Evolutionary conservation across 2,888 invertebrate genomes (phyloP).

Genomic region (Dinocampus coccinellae): DNA sequence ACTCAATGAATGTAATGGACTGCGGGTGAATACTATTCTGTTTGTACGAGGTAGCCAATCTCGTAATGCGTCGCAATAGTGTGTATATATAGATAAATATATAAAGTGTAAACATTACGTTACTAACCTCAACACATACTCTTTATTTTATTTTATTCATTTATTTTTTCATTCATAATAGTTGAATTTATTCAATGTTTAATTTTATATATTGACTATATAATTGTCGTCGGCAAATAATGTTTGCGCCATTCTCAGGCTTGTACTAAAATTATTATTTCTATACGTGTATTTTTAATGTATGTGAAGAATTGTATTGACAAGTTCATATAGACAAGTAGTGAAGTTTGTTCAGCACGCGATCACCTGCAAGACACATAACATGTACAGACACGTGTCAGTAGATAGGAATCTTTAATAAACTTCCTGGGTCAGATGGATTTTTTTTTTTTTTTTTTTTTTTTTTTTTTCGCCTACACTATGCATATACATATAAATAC

Average conservation of each 20-base stretch:
- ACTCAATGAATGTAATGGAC: slow-evolving; percentile 69
- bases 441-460: slow-evolving; percentile 2
- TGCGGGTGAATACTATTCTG: slow-evolving; percentile 62
- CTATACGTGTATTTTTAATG: background rate
- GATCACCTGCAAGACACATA: slow-evolving; percentile 16
- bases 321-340: slow-evolving; percentile 10
- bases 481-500: background rate
- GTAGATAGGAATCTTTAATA: slow-evolving; percentile 20
- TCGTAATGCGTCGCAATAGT: slow-evolving; percentile 62
- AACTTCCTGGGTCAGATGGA: background rate
- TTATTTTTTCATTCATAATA: background rate
- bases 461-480: background rate
- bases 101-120: slow-evolving; percentile 4
- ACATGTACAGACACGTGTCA: slow-evolving; percentile 24
- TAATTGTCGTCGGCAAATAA: background rate
- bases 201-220: background rate
- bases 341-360: slow-evolving; percentile 26
- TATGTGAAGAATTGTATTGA: background rate
- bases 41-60: slow-evolving; percentile 57
- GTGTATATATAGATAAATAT: background rate
- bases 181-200: no score
- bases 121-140: no score
- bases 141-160: background rate
- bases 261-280: slow-evolving; percentile 35
- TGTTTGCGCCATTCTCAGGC: slow-evolving; percentile 19